A percentile compares a stretch with the other conserved stretches of the same genome.
Conservation (phyloP, 2,797 vertebrate genomes). For the Intellagama lesueurii region DNA sequence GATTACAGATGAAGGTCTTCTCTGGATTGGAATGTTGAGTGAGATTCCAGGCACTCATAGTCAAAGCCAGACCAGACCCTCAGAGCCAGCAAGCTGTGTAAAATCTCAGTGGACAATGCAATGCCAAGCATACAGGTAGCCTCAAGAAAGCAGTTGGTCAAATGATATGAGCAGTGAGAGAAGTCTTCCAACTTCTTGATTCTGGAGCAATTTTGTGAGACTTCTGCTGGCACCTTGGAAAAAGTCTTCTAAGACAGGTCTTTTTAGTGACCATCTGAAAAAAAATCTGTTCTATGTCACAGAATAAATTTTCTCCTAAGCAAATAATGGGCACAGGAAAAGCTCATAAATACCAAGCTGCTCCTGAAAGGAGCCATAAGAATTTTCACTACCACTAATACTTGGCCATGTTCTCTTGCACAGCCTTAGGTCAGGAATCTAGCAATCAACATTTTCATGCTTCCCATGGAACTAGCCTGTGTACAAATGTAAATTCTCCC, state of each 20-base stretch:
- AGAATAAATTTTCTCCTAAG: neutral
- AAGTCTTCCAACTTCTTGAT: neutral
- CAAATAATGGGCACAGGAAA: neutral
- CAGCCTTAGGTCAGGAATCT: neutral
- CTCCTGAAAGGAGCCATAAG: neutral
- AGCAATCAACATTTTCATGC: neutral
- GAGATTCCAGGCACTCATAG: neutral
- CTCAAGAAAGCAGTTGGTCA: neutral
- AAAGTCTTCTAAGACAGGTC: too few species aligned
- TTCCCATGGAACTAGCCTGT: neutral
- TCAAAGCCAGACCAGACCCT: neutral
- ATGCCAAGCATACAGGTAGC: neutral
- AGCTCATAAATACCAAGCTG: neutral
- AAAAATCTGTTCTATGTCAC: neutral
- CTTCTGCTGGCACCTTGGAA: too few species aligned
- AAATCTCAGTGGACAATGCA: neutral
- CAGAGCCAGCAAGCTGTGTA: neutral
- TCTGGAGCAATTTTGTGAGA: neutral
- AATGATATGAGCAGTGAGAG: neutral
- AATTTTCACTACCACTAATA: neutral
- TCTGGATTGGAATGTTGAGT: neutral
- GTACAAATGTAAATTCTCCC: neutral
- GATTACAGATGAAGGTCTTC: neutral
- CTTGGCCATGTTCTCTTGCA: neutral
- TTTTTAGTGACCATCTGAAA: neutral